phyloP scores from a whole-genome alignment of 2,113 vertebrate genomes.

The Pelodiscus sinensis region DNA sequence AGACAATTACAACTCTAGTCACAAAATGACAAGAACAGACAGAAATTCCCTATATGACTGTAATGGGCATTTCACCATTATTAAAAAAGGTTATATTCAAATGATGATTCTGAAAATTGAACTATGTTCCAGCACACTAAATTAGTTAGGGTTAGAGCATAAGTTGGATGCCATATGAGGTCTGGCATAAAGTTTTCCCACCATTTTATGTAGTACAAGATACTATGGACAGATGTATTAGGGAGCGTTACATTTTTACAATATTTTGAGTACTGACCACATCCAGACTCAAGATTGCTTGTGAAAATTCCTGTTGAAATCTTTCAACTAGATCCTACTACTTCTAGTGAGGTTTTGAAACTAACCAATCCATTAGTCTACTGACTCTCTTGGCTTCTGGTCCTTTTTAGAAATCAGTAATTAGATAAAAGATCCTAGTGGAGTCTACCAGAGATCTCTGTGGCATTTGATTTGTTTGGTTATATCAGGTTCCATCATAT shows the following conservation, averaged over 20 bases:
- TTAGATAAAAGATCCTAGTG: no score
- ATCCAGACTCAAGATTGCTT: not conserved
- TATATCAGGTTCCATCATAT: no score
- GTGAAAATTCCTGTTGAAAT: not conserved
- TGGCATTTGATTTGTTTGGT: no score
- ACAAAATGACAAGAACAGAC: not conserved
- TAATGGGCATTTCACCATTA: not conserved
- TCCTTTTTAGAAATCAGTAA: no score
- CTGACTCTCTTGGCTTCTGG: no score
- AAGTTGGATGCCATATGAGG: no score
- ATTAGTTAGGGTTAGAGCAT: no score
- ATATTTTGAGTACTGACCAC: not conserved
- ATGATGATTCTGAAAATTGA: not conserved
- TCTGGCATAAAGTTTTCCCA: not conserved
- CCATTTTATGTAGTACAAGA: not conserved
- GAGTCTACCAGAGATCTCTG: no score
- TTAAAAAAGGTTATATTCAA: not conserved
- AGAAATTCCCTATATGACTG: not conserved
- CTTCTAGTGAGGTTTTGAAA: not conserved
- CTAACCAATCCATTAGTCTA: no score
- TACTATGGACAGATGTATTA: not conserved
- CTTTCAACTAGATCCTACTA: not conserved
- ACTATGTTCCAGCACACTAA: not conserved
- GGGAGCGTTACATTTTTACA: not conserved
- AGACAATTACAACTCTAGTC: not conserved